A percentile compares a stretch with the other conserved stretches of the same genome.
phyloP scores from a whole-genome alignment of 2,797 vertebrate species.

The Coreius guichenoti region DNA sequence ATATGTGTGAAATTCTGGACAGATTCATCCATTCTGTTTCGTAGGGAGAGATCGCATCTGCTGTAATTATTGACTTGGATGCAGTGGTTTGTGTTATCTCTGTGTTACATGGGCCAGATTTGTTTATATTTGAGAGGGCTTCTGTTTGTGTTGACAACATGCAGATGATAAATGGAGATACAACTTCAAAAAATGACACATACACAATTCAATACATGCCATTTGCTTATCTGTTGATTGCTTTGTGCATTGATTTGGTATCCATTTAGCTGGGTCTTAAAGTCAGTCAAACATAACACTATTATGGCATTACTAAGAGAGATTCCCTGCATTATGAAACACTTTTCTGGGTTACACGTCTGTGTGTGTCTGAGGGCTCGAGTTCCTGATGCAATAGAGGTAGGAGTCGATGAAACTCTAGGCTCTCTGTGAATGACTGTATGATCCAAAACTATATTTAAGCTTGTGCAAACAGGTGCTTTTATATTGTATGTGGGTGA shows the following conservation, averaged over 20 bases:
- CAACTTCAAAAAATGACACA: conserved; percentile 30
- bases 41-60: conserved; percentile 26
- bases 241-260: conserved; percentile 20
- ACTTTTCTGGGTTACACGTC: conserved; percentile 21
- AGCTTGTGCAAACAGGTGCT: conserved; percentile 23
- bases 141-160: conserved; percentile 57
- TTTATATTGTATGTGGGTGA: background rate
- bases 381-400: conserved; percentile 67
- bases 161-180: conserved; percentile 63
- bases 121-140: conserved; percentile 45
- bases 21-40: conserved; percentile 36
- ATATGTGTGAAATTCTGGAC: conserved; percentile 1
- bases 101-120: conserved; percentile 41
- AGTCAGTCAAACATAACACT: conserved; percentile 21
- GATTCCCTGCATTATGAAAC: conserved; percentile 8
- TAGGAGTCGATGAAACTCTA: conserved; percentile 59
- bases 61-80: conserved; percentile 51
- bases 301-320: conserved; percentile 37
- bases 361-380: conserved; percentile 41
- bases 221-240: conserved; percentile 43
- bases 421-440: conserved; percentile 37
- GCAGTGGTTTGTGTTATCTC: conserved; percentile 43
- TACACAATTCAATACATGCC: background rate
- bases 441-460: conserved; percentile 33
- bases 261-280: conserved; percentile 21